These are phyloP conservation scores for Epistrophella euchroma DNA, from an alignment of 2,888 invertebrate species.

Conservation along the genomic window DNA sequence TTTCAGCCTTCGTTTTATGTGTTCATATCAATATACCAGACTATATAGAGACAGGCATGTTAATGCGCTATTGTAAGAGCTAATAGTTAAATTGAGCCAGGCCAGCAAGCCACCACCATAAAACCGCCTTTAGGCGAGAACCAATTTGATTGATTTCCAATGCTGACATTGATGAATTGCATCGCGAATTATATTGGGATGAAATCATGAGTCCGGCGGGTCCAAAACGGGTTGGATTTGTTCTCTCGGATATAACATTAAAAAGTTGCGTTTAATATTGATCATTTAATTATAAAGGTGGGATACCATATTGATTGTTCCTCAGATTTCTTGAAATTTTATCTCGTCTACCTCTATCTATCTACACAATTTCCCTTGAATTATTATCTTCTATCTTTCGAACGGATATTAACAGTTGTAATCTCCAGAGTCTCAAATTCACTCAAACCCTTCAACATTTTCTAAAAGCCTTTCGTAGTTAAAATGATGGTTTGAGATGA, in stretches of 20 bases:
- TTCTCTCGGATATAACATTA: not conserved
- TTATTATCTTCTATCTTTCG: slow-evolving; percentile 47
- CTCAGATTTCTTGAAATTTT: not conserved
- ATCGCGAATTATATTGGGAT: slow-evolving; percentile 58
- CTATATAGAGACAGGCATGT: slow-evolving; percentile 51
- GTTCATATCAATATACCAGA: not conserved
- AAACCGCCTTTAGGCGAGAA: slow-evolving; percentile 73
- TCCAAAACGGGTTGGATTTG: not conserved
- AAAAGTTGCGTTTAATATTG: slow-evolving; percentile 41
- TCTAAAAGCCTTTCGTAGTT: not conserved
- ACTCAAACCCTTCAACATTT: not conserved
- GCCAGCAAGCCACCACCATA: slow-evolving; percentile 59
- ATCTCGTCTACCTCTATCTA: slow-evolving; percentile 5
- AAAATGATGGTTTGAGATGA: not conserved
- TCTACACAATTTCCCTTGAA: slow-evolving; percentile 50
- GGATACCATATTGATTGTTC: not conserved
- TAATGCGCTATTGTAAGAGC: slow-evolving; percentile 73
- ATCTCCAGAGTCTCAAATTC: slow-evolving; percentile 36
- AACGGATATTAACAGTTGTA: slow-evolving; percentile 65
- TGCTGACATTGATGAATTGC: slow-evolving; percentile 73
- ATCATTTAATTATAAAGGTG: slow-evolving; percentile 59
- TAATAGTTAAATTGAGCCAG: slow-evolving; percentile 72
- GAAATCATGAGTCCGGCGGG: not conserved
- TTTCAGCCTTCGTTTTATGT: slow-evolving; percentile 21
- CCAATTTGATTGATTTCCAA: slow-evolving; percentile 72